Base-by-base conservation (phyloP, 1,140 invertebrate genomes). In the Theocolax elegans region DNA sequence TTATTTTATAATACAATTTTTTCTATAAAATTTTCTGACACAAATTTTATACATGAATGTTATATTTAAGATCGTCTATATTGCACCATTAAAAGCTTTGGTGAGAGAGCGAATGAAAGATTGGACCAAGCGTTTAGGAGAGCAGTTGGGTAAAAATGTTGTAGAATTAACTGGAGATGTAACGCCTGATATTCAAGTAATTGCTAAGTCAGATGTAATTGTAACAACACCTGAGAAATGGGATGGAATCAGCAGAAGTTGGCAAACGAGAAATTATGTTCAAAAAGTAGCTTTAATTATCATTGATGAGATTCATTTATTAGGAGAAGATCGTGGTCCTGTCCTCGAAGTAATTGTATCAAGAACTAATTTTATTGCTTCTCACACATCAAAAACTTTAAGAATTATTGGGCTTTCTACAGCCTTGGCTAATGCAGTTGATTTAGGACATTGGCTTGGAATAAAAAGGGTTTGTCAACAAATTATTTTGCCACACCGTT, bases 161-260 rank as follows among this genome's bases (percentile, higher is more conserved):
- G 94, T 99, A 0, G 98, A 99, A 85, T 86, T 99, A 58, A 99
- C 98, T 64, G 98, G 93, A 75, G 98, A 99, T 86, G 93, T 97
- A 1, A 94, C 95, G 0, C 98, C 98, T 0, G 97, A 98, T 84
- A 91, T 95, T 56, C 87, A 91, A 75, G 92, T 95, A 0, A 95
- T 99, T 66, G 87, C 90, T 0, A 88, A 84, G 56, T 92, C 97
- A 0, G 92, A 95, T 79, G 91, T 99, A 1, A 99, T 99, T 74
- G 95, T 99, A 0, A 99, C 97, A 2, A 99, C 98, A 0, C 98
- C 98, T 0, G 98, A 99, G 86, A 99, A 99, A 85, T 99, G 98
- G 98, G 98, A 99, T 83, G 97, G 97, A 71, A 95, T 99, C 65
- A 98, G 95, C 83, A 89, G 98, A 73, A 96, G 94, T 68, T 99